These are phyloP conservation scores for Forpus xanthops DNA, from an alignment of 2,797 vertebrate genomes.

Conservation along the genomic window DNA sequence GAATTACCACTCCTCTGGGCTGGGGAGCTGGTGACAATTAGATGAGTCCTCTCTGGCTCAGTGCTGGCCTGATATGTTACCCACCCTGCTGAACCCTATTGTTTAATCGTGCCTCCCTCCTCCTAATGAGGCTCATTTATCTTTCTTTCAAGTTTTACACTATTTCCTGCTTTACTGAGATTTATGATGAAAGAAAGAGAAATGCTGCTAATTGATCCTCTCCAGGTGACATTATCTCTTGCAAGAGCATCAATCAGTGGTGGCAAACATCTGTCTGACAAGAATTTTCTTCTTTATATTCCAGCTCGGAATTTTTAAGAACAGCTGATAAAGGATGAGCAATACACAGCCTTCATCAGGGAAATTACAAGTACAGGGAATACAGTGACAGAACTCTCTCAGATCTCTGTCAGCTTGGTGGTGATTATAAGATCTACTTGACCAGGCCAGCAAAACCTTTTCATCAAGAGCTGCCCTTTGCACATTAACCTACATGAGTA, in stretches of 20 bases:
- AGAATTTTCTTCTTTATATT: neutral
- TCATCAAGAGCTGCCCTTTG: neutral
- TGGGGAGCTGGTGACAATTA: slow-evolving; percentile 17
- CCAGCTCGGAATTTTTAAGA: neutral
- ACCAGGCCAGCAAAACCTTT: neutral
- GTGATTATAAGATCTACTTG: neutral
- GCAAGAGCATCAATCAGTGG: neutral
- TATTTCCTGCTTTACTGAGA: slow-evolving; percentile 34
- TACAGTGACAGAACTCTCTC: neutral
- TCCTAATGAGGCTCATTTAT: slow-evolving; percentile 28
- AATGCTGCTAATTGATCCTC: neutral
- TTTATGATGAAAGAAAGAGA: slow-evolving; percentile 23
- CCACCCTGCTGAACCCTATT: neutral
- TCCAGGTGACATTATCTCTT: slow-evolving; percentile 14
- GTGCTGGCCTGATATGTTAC: neutral
- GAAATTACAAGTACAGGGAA: neutral
- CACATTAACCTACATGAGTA: neutral
- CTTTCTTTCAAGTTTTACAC: slow-evolving; percentile 20
- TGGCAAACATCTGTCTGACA: neutral
- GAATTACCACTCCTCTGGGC: slow-evolving; percentile 11
- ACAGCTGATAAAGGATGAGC: neutral
- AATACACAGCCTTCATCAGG: neutral
- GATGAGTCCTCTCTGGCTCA: neutral
- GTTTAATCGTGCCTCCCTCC: slow-evolving; percentile 22
- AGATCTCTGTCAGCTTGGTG: neutral